phyloP scores from a whole-genome alignment of 1,140 invertebrate genomes.

The Euwallacea fornicatus region DNA sequence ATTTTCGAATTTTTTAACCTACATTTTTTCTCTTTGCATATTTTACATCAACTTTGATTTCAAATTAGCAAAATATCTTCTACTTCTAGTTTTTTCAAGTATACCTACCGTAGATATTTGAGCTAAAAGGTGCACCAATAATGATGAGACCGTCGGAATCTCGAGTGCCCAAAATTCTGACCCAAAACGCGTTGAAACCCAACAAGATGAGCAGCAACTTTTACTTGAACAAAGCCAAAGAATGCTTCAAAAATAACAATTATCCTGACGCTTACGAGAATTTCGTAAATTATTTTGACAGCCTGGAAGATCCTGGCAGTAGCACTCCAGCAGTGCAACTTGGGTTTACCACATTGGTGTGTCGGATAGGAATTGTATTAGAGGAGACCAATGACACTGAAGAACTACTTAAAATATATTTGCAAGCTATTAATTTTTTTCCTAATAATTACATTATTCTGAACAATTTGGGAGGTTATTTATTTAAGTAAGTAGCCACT shows the following conservation, averaged over 20 bases:
- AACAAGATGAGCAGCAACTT: constrained; percentile 33
- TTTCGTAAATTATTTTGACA: constrained; percentile 42
- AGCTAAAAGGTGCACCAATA: not conserved
- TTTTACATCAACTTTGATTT: too few relatives aligned
- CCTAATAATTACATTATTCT: constrained; percentile 43
- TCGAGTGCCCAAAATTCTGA: constrained; percentile 28
- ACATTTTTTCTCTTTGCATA: too few relatives aligned
- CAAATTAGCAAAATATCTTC: too few relatives aligned
- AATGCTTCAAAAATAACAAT: constrained; percentile 34
- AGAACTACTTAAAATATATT: constrained; percentile 42
- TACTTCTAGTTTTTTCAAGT: too few relatives aligned
- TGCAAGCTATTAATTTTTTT: constrained; percentile 43
- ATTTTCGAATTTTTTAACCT: too few relatives aligned
- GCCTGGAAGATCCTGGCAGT: constrained; percentile 35
- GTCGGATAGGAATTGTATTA: constrained; percentile 35
- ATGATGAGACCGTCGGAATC: constrained; percentile 33
- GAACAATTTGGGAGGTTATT: constrained; percentile 45
- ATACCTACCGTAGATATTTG: too few relatives aligned
- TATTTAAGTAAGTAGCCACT: constrained; percentile 37
- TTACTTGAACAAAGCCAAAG: constrained; percentile 40
- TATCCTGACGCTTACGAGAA: constrained; percentile 39
- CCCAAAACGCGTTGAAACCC: constrained; percentile 19
- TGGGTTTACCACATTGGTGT: constrained; percentile 37
- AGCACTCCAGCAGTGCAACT: constrained; percentile 34
- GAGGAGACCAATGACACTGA: constrained; percentile 38